Conservation (phyloP, 2,113 vertebrate genomes). For the Hippocampus comes region DNA sequence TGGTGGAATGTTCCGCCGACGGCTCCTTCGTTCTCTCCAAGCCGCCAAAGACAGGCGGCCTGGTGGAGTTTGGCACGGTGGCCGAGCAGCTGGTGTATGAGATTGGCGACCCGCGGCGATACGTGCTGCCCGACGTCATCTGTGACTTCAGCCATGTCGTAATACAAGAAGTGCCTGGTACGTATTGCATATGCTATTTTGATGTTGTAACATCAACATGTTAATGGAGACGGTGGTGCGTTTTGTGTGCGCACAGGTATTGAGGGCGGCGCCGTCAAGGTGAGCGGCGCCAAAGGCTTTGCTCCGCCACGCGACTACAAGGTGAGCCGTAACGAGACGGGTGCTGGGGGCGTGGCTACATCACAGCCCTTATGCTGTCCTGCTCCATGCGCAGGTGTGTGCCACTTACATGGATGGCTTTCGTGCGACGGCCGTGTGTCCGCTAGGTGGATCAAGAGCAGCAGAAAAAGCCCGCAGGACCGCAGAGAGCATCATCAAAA, state of each 20-base stretch:
- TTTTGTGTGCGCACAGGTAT: constrained; percentile 58
- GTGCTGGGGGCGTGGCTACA: neutral
- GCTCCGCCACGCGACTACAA: constrained; percentile 79
- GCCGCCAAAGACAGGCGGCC: constrained; percentile 74
- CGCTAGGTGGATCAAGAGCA: constrained; percentile 75
- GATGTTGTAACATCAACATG: neutral
- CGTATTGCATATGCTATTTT: constrained; percentile 13
- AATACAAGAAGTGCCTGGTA: constrained; percentile 80
- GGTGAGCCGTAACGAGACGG: constrained; percentile 36
- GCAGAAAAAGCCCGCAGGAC: constrained; percentile 76
- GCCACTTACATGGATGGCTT: constrained; percentile 82
- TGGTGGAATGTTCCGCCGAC: constrained; percentile 77
- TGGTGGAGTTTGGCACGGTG: constrained; percentile 79
- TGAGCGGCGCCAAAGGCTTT: constrained; percentile 73
- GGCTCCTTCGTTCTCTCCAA: constrained; percentile 81
- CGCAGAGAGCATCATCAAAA: constrained; percentile 80
- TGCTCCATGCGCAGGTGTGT: constrained; percentile 69
- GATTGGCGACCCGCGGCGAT: constrained; percentile 76
- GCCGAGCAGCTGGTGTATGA: constrained; percentile 86
- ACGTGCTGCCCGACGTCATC: constrained; percentile 82
- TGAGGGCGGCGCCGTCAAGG: constrained; percentile 74
- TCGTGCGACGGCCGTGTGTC: constrained; percentile 82
- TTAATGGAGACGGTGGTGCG: neutral
- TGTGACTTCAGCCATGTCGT: constrained; percentile 84
- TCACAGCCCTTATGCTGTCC: neutral